Evolutionary conservation across 2,113 vertebrate species (phyloP).

Genomic region (Syngnathus floridae): DNA sequence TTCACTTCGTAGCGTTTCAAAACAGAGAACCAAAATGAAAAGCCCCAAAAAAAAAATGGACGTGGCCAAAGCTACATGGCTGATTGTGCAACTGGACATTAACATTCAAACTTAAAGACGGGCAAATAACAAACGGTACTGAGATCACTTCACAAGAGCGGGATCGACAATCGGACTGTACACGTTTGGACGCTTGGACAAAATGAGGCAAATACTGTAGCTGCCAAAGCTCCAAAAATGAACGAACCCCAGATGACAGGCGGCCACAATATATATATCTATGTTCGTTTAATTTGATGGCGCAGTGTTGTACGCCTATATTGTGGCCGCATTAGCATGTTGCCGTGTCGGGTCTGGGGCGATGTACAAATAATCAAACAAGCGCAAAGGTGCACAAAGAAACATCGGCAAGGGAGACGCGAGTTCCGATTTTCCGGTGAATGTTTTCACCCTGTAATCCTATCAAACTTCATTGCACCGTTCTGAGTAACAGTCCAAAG

Average conservation of each 20-base stretch:
- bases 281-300: no score
- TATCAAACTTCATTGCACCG: conserved; percentile 60
- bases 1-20: conserved; percentile 32
- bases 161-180: conserved; percentile 23
- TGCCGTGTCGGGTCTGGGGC: background rate
- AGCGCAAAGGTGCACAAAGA: conserved; percentile 29
- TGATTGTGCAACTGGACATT: conserved; percentile 1
- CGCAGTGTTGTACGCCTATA: background rate
- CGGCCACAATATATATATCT: no score
- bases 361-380: conserved; percentile 11
- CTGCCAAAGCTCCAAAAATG: conserved; percentile 2
- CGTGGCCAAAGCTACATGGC: background rate
- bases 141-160: conserved; percentile 35
- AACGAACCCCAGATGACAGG: no score
- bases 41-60: background rate
- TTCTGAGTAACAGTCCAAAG: conserved; percentile 60
- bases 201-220: conserved; percentile 30
- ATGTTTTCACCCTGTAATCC: conserved; percentile 48
- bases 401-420: background rate
- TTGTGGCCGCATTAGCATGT: background rate
- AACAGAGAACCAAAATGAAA: conserved; percentile 2
- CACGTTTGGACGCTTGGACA: conserved; percentile 33
- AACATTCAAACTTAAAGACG: background rate
- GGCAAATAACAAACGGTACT: background rate
- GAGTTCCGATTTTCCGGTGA: background rate